phyloP scores from a whole-genome alignment of 2,888 invertebrate genomes.

The Euclidia mi region DNA sequence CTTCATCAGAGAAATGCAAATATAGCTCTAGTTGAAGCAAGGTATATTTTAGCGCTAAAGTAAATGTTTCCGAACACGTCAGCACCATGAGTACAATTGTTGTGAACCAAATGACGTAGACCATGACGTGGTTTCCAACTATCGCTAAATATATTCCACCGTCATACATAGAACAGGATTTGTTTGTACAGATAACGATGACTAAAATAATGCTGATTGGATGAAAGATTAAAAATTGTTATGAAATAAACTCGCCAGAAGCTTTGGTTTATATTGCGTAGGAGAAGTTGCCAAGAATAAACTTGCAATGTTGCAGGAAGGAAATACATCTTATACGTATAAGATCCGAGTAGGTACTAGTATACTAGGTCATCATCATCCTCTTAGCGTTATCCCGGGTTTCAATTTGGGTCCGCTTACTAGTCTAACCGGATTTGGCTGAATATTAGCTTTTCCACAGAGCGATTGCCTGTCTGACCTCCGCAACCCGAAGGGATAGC shows the following conservation, averaged over 20 bases:
- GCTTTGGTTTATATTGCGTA: background rate
- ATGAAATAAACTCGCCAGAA: background rate
- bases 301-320: too few species aligned
- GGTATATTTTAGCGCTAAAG: background rate
- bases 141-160: constrained; percentile 31
- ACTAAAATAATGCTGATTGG: constrained; percentile 4
- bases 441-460: too few species aligned
- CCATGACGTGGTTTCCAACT: constrained; percentile 26
- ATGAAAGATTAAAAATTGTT: background rate
- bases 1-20: too few species aligned
- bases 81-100: constrained; percentile 12
- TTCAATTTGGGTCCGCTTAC: too few species aligned
- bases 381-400: too few species aligned
- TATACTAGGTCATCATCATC: too few species aligned
- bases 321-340: too few species aligned
- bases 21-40: too few species aligned
- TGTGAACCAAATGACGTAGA: constrained; percentile 27
- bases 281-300: background rate
- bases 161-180: constrained; percentile 15
- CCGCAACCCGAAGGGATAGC: too few species aligned
- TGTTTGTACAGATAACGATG: constrained; percentile 4
- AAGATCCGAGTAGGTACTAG: too few species aligned
- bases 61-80: constrained; percentile 24
- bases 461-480: too few species aligned
- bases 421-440: too few species aligned